These are phyloP conservation scores for Pangasianodon gigas DNA, from an alignment of 2,113 vertebrate species.

Conservation along the genomic window DNA sequence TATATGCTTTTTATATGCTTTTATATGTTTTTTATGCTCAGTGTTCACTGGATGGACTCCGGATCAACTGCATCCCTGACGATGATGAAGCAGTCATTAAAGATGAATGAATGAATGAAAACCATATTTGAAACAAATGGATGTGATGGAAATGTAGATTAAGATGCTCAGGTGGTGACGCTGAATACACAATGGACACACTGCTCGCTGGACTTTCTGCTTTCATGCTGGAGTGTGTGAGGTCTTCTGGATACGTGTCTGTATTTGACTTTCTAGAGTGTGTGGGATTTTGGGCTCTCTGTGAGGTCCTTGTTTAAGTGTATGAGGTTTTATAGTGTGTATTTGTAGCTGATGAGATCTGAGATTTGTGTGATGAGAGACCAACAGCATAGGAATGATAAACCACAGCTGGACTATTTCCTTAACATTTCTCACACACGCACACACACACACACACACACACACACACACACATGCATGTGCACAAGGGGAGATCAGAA, in stretches of 20 bases:
- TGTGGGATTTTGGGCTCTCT: background rate
- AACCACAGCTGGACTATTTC: slow-evolving; percentile 24
- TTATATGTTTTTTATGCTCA: background rate
- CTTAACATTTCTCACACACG: background rate
- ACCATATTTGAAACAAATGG: background rate
- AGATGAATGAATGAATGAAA: background rate
- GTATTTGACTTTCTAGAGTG: background rate
- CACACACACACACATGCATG: background rate
- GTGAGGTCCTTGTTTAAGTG: slow-evolving; percentile 16
- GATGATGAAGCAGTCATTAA: background rate
- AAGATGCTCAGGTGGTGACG: background rate
- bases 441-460: slow-evolving; percentile 8
- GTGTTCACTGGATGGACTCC: background rate
- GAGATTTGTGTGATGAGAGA: background rate
- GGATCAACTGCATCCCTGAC: background rate
- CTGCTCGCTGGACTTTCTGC: background rate
- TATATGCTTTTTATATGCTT: background rate
- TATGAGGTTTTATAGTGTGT: background rate
- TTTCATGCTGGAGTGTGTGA: background rate
- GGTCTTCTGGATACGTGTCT: background rate
- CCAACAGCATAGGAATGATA: slow-evolving; percentile 13
- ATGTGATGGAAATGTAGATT: background rate
- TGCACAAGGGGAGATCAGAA: background rate
- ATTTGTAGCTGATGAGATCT: slow-evolving; percentile 5
- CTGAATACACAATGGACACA: background rate